Percentiles rank a stretch among this genome's conserved stretches.
Conservation (phyloP, 2,888 invertebrate species). For the Dysmachus trigonus region DNA sequence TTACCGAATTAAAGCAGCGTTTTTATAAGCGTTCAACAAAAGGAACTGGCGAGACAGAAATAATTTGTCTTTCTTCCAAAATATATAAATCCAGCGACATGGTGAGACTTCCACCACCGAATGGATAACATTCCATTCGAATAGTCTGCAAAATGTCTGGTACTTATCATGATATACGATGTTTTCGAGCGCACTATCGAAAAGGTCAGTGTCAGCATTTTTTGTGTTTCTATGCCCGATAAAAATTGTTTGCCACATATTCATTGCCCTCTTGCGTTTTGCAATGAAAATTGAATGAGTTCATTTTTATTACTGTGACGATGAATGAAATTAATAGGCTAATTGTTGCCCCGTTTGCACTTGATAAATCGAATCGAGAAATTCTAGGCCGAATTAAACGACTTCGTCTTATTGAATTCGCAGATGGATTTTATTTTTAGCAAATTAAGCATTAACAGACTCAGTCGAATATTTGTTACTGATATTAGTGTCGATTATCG, state of each 20-base stretch:
- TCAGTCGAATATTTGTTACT: background rate
- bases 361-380: background rate
- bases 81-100: background rate
- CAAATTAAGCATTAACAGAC: background rate
- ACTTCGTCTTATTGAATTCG: background rate
- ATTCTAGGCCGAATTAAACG: background rate
- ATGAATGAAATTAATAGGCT: background rate
- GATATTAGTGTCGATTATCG: background rate
- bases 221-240: background rate
- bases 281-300: slow-evolving; percentile 8
- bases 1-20: background rate
- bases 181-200: background rate
- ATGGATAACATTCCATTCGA: background rate
- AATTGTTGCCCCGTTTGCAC: background rate
- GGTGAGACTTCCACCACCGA: background rate
- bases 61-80: background rate
- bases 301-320: background rate
- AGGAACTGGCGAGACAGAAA: background rate
- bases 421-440: background rate
- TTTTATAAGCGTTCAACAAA: background rate
- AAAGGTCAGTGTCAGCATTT: slow-evolving; percentile 21
- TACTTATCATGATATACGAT: background rate
- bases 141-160: background rate
- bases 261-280: background rate
- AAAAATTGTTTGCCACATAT: background rate